These are phyloP conservation scores for Tenthredo scrophulariae DNA, from an alignment of 2,888 invertebrate species.

Conservation along the genomic window DNA sequence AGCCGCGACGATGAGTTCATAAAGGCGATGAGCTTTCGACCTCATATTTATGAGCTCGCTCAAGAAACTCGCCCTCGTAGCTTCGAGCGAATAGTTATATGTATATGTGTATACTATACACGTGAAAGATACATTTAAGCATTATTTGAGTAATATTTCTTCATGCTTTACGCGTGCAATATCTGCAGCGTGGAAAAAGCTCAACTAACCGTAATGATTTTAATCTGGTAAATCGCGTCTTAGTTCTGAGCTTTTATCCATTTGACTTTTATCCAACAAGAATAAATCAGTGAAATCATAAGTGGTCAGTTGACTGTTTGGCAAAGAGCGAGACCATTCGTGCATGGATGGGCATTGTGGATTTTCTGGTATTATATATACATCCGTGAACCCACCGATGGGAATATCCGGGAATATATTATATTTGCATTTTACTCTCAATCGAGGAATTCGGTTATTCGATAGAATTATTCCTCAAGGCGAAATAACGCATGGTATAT, in stretches of 20 bases:
- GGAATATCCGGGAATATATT: not conserved
- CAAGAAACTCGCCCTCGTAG: conserved; percentile 22
- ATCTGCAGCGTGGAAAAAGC: not conserved
- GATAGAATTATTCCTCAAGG: not conserved
- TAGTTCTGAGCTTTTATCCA: not conserved
- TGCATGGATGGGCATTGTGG: not conserved
- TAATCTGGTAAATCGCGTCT: not conserved
- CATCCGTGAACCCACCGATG: no score
- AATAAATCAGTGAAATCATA: conserved; percentile 11
- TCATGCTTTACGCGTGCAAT: not conserved
- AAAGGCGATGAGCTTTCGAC: conserved; percentile 29
- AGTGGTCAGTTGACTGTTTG: conserved; percentile 1
- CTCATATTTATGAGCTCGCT: conserved; percentile 36
- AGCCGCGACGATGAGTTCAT: conserved; percentile 42
- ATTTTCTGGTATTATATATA: not conserved
- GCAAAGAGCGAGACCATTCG: not conserved
- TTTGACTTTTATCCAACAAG: no score
- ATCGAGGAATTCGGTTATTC: conserved; percentile 7
- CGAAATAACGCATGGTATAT: not conserved
- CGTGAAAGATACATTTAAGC: not conserved
- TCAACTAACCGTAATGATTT: not conserved
- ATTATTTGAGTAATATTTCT: conserved; percentile 18
- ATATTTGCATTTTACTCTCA: conserved; percentile 5
- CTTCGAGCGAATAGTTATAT: not conserved
- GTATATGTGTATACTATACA: not conserved